Evolutionary conservation across 2,888 invertebrate species (phyloP), one percentile per base, ranked within the genome.

Genomic region (Crocallis elinguaria): DNA sequence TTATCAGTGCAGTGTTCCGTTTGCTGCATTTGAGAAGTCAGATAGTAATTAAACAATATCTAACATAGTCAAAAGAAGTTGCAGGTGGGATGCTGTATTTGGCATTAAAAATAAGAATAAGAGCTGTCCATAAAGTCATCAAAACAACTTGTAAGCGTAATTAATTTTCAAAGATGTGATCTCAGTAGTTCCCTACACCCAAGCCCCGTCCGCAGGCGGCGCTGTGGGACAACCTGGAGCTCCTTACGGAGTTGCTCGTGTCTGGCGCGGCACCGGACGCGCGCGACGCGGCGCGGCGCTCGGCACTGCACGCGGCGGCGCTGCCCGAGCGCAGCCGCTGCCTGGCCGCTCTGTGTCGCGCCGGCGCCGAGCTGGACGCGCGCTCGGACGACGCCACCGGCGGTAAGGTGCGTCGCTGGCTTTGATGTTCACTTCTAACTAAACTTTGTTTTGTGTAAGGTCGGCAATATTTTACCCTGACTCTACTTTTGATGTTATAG

Each of bases 161-260:
- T 23, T 6, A 23, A 5, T 23, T 23, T 23, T 23, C 23, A 2
- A 23, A 23, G n/a, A 8, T 23, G 8, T 23, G 23, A 8, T 23
- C 23, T 8, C 7, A 23, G 8, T 6, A 6, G 7, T 23, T 8
- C 7, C 6, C 23, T 23, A 6, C 8, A 6, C 2, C 23, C n/a
- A n/a, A n/a, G n/a, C n/a, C n/a, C n/a, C n/a, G n/a, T n/a, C n/a
- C 13, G 13, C 67, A 95, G 94, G 96, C 97, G 9, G 96, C 97
- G 0, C 82, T 97, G 11, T 97, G 97, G 97, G 97, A 97, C 81
- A 97, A 97, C 75, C 94, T 95, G 12, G 97, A 97, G 75, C 91
- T 98, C 0, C 87, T 97, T n/a, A 94, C 94, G 72, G 97, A 97
- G 82, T 89, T 98, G 19, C 73, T 97, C 5, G 92, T 93, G 33